Evolutionary conservation across 2,113 vertebrate species (phyloP).

Genomic region (Pao palembangensis): DNA sequence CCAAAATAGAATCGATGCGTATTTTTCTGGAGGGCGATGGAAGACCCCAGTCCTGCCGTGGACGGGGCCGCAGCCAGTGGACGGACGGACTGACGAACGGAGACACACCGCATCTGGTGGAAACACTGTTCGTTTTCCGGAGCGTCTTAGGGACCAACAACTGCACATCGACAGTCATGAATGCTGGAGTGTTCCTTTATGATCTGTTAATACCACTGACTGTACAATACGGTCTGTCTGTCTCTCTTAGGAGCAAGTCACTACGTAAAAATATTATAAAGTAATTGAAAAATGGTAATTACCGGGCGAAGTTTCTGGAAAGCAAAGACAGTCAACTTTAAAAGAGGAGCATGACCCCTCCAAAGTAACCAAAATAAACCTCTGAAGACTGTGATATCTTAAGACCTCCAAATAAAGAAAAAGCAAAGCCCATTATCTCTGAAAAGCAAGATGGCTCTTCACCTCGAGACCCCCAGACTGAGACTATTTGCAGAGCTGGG

Average conservation of each 20-base stretch:
- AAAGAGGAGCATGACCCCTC: not conserved
- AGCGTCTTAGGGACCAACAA: conserved; percentile 29
- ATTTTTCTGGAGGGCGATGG: too few relatives aligned
- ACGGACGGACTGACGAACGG: too few relatives aligned
- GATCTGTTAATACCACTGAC: not conserved
- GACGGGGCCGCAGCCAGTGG: too few relatives aligned
- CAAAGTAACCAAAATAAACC: not conserved
- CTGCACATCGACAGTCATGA: not conserved
- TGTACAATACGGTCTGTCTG: too few relatives aligned
- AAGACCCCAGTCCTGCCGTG: too few relatives aligned
- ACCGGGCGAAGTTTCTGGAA: not conserved
- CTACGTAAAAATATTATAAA: too few relatives aligned
- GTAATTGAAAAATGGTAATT: too few relatives aligned
- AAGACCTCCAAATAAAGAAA: conserved; percentile 17
- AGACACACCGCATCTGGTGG: too few relatives aligned
- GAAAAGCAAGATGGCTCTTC: conserved; percentile 19
- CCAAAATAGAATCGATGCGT: too few relatives aligned
- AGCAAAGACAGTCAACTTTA: not conserved
- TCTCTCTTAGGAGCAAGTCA: too few relatives aligned
- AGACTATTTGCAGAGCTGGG: conserved; percentile 33
- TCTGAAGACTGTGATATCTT: conserved; percentile 1
- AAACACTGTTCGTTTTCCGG: too few relatives aligned
- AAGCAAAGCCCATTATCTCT: conserved; percentile 37
- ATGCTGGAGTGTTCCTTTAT: not conserved
- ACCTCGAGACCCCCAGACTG: conserved; percentile 17